Conservation (phyloP, 2,113 vertebrate genomes). For the Ciconia maguari region DNA sequence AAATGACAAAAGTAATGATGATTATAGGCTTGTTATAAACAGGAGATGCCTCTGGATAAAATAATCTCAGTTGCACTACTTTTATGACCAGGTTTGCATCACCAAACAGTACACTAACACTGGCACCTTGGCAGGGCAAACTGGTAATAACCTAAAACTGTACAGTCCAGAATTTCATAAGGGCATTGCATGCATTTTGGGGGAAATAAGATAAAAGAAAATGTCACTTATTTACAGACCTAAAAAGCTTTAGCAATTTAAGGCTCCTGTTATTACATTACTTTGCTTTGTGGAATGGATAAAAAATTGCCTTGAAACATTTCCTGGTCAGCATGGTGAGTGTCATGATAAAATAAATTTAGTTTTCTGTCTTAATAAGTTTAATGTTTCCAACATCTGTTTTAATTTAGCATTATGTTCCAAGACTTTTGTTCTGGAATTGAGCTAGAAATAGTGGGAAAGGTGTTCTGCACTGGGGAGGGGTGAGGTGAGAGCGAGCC, state of each 20-base stretch:
- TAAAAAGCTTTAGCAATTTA: not conserved
- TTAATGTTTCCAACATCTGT: not conserved
- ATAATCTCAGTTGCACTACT: not conserved
- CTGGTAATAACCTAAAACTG: not conserved
- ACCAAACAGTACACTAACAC: not conserved
- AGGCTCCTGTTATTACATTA: not conserved
- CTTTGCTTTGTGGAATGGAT: not conserved
- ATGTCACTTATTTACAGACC: not conserved
- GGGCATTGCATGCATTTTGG: not conserved
- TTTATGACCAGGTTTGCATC: not conserved
- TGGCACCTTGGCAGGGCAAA: not conserved
- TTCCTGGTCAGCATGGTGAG: not conserved
- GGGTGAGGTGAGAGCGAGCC: not conserved
- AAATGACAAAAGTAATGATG: not conserved
- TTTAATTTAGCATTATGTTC: not conserved
- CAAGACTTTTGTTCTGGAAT: not conserved
- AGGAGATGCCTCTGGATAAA: not conserved
- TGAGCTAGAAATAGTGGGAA: not conserved
- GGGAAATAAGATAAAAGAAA: not conserved
- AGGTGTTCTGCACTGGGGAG: rapidly evolving
- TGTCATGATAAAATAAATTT: not conserved
- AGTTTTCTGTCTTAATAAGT: not conserved
- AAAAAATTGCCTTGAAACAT: not conserved
- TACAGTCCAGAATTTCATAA: not conserved
- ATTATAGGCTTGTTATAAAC: not conserved